Base-by-base conservation (phyloP, 2,888 invertebrate genomes). In the Cantharis nigra region DNA sequence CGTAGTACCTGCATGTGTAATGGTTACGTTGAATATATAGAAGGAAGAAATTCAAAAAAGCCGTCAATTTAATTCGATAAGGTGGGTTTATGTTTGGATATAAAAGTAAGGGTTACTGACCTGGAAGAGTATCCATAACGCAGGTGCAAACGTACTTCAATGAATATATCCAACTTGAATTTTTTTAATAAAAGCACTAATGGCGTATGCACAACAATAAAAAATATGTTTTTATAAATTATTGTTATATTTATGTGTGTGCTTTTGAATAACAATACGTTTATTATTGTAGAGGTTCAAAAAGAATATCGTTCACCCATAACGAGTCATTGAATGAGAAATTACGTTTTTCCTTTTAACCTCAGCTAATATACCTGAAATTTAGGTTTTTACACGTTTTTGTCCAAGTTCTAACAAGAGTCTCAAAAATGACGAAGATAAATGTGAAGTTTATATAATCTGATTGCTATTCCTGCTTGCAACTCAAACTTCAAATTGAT, bases 401-500 rank as follows among this genome's bases (percentile, higher is more conserved):
- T 49, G 49, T 49, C n/a, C 0, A 7, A 49, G 49, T 49, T 49
- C 49, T 49, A 49, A 49, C 49, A 49, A 49, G 49, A 49, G 49
- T 49, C 49, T 49, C 49, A 9, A n/a, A 23, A 67, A 67, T 67
- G 13, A 67, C 20, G 18, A 18, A 67, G 65, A 20, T 67, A 67
- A 67, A 67, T 67, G 23, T 67, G 26, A 67, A 67, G 23, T 23
- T 67, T 67, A 67, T 67, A 67, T 23, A 67, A 67, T 23, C 65
- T 67, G 65, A 67, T 67, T 67, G 65, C 64, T 67, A 67, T 23
- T 67, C 20, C 26, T 23, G 18, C 65, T 49, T 49, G 49, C n/a
- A 49, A n/a, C 49, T 49, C 49, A 67, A 23, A 67, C 65, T 70
- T n/a, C 71, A 71, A 71, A 71, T 62, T 71, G 71, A 23, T 63